Evolutionary conservation across 2,113 vertebrate genomes (phyloP).

Genomic region (Xenopus borealis): DNA sequence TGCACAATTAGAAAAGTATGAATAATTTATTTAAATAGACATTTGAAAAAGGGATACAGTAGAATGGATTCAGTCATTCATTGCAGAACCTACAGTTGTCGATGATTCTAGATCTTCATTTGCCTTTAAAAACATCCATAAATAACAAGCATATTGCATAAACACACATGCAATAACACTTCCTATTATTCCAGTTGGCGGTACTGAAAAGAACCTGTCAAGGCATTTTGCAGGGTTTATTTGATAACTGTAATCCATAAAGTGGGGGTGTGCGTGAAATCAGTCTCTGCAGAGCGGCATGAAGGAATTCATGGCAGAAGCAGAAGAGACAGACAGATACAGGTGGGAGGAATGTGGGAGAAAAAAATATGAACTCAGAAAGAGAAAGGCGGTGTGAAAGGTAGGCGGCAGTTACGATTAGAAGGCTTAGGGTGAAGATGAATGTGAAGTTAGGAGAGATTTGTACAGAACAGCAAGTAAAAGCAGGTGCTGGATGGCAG

Average conservation of each 20-base stretch:
- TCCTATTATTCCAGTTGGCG: neutral
- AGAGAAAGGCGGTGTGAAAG: conserved; percentile 31
- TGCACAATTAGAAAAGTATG: too few species aligned
- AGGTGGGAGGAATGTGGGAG: conserved; percentile 45
- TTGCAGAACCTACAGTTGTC: too few species aligned
- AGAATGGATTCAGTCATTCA: too few species aligned
- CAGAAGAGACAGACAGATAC: conserved; percentile 44
- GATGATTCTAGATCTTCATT: too few species aligned
- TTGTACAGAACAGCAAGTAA: neutral
- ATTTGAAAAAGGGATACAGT: too few species aligned
- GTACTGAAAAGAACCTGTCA: conserved; percentile 2
- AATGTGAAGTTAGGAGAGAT: conserved; percentile 15
- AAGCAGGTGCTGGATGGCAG: neutral
- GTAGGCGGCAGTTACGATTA: conserved; percentile 35
- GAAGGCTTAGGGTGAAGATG: conserved; percentile 11
- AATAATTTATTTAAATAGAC: too few species aligned
- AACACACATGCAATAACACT: neutral
- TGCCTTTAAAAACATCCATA: too few species aligned
- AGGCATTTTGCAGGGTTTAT: conserved; percentile 22
- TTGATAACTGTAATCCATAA: conserved; percentile 32
- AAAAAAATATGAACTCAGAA: conserved; percentile 36
- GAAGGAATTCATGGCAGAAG: conserved; percentile 34
- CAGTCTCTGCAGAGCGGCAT: conserved; percentile 9
- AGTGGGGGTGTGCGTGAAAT: conserved; percentile 29
- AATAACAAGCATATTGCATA: neutral